A percentile compares a stretch with the other conserved stretches of the same genome.
Evolutionary conservation across 2,888 invertebrate genomes (phyloP).

Genomic region (Catocala fraxini): DNA sequence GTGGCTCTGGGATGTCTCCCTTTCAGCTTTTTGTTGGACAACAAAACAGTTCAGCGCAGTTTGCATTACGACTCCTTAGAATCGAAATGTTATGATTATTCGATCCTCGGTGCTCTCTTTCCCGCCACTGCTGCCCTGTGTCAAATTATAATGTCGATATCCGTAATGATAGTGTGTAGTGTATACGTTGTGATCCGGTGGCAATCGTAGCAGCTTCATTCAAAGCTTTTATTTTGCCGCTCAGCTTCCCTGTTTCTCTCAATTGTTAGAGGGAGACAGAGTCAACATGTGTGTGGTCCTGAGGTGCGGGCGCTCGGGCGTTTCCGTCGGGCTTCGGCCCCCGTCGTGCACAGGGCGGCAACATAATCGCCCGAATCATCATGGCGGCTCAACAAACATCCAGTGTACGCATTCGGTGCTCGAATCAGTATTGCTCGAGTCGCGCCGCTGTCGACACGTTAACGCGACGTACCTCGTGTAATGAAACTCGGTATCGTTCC

Average conservation of each 20-base stretch:
- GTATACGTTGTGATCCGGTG: constrained; percentile 62
- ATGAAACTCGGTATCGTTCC: constrained; percentile 76
- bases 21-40: constrained; percentile 11
- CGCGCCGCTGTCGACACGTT: constrained; percentile 76
- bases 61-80: constrained; percentile 14
- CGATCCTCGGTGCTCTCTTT: constrained; percentile 37
- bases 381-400: constrained; percentile 87
- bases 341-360: constrained; percentile 80
- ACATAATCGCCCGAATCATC: constrained; percentile 83
- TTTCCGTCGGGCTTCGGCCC: constrained; percentile 72
- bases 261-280: constrained; percentile 70
- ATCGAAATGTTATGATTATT: constrained; percentile 20
- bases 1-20: constrained; percentile 31
- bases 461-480: constrained; percentile 60
- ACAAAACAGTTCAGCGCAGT: constrained; percentile 7
- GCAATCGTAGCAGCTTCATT: constrained; percentile 75
- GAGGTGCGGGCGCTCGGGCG: constrained; percentile 66
- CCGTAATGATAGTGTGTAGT: constrained; percentile 58
- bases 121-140: constrained; percentile 35
- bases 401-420: constrained; percentile 74
- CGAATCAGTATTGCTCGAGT: constrained; percentile 81
- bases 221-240: constrained; percentile 82
- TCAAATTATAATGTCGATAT: constrained; percentile 56
- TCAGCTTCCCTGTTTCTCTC: constrained; percentile 67
- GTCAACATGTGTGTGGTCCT: constrained; percentile 83